Conservation (phyloP, 2,797 vertebrate species). For the Sebastes kiyomatsui region DNA sequence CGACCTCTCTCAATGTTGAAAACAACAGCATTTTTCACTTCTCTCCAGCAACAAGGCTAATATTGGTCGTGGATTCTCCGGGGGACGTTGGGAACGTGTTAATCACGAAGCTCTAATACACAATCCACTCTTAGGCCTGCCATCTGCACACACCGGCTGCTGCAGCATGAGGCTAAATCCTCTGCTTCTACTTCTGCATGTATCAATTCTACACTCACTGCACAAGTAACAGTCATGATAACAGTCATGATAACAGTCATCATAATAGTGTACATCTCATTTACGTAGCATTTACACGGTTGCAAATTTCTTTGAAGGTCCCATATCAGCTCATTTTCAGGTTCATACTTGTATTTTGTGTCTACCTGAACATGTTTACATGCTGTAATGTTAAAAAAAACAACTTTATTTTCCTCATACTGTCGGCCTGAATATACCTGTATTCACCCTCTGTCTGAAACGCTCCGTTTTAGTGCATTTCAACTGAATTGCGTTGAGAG, state of each 20-base stretch:
- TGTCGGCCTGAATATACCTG: too few relatives aligned
- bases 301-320: background rate
- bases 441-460: too few relatives aligned
- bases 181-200: constrained; percentile 24
- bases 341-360: too few relatives aligned
- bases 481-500: too few relatives aligned
- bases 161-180: constrained; percentile 47
- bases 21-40: constrained; percentile 36
- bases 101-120: constrained; percentile 72
- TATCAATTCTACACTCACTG: background rate
- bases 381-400: too few relatives aligned
- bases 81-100: constrained; percentile 71
- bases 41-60: constrained; percentile 46
- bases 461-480: too few relatives aligned
- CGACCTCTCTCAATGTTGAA: background rate
- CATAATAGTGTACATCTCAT: background rate
- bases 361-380: too few relatives aligned
- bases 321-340: too few relatives aligned
- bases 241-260: too few relatives aligned
- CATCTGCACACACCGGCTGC: constrained; percentile 82
- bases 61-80: constrained; percentile 57
- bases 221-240: background rate
- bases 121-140: constrained; percentile 74
- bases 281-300: background rate
- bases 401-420: too few relatives aligned